Evolutionary conservation across 2,888 invertebrate genomes (phyloP), one percentile per base, ranked within the genome.

Genomic region (Gisinianus flammeolus): DNA sequence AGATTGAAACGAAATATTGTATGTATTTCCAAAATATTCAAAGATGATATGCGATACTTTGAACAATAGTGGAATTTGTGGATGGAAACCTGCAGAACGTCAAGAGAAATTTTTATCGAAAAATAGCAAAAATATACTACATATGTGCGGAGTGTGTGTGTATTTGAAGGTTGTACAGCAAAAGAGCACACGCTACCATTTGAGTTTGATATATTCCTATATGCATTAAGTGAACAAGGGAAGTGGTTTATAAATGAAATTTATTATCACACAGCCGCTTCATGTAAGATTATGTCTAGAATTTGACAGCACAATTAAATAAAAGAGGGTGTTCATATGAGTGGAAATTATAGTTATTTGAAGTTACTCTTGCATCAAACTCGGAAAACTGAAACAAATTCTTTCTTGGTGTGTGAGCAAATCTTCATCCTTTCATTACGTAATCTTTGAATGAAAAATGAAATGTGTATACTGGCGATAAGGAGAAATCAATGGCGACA

Each of bases 271-370:
- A 22, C 24, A 12, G 56, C n/a, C 22, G 24, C 22, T 58, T 22
- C 24, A 22, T n/a, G n/a, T 58, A 22, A 22, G 19, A 2, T 22
- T n/a, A n/a, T 58, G 24, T n/a, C 8, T n/a, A 58, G 22, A 58
- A 58, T n/a, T 58, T 58, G 56, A 58, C 56, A 58, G 24, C n/a
- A 58, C 24, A 58, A 58, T 58, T 58, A 58, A 58, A 58, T 2
- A n/a, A 58, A 22, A 22, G 22, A n/a, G 8, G 56, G 56, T n/a
- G 56, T 24, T 58, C 6, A 10, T 10, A 44, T 44, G 56, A 22
- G n/a, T 58, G 2, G 22, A 58, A 24, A 8, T 58, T 22, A 1
- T 8, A 58, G 56, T 58, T 24, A n/a, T n/a, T n/a, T n/a, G 8
- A 58, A 22, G n/a, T 22, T 58, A n/a, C 56, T 58, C 24, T 58